These are phyloP conservation scores for Sardina pilchardus DNA, from an alignment of 2,113 vertebrate genomes.

Conservation along the genomic window DNA sequence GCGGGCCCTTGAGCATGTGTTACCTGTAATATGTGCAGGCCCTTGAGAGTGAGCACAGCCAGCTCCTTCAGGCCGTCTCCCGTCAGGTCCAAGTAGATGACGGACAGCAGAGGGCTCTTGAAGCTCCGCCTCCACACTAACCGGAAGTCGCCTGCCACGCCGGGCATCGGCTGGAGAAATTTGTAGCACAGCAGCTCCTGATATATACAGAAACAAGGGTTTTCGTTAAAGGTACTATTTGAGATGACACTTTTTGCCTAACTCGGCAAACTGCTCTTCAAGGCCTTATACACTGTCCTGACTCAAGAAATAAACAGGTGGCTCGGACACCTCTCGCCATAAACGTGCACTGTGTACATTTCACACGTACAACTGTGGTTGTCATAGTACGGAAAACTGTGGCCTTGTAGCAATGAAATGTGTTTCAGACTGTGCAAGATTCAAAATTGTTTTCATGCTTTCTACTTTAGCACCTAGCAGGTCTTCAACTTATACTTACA, in stretches of 20 bases:
- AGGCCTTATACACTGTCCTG: neutral
- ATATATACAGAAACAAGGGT: conserved; percentile 12
- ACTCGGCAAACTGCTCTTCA: neutral
- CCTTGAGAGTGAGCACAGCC: conserved; percentile 84
- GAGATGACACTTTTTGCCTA: neutral
- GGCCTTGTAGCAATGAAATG: no score
- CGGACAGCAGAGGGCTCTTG: conserved; percentile 82
- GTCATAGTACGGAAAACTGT: no score
- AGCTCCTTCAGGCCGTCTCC: conserved; percentile 83
- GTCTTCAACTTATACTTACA: no score
- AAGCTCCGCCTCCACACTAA: conserved; percentile 83
- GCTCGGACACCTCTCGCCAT: no score
- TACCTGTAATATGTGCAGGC: conserved; percentile 87
- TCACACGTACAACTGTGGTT: no score
- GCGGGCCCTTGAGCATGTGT: conserved; percentile 54
- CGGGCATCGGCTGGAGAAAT: conserved; percentile 53
- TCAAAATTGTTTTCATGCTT: no score
- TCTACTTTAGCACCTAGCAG: no score
- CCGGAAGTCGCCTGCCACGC: conserved; percentile 62
- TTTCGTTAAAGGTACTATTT: neutral
- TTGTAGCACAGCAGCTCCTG: conserved; percentile 91
- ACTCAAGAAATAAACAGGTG: neutral
- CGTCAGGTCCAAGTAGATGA: conserved; percentile 83
- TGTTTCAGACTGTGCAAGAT: no score
- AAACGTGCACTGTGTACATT: no score